Evolutionary conservation across 2,113 vertebrate genomes (phyloP), one percentile per base, ranked within the genome.

Genomic region (Trematocara nigrifrons): DNA sequence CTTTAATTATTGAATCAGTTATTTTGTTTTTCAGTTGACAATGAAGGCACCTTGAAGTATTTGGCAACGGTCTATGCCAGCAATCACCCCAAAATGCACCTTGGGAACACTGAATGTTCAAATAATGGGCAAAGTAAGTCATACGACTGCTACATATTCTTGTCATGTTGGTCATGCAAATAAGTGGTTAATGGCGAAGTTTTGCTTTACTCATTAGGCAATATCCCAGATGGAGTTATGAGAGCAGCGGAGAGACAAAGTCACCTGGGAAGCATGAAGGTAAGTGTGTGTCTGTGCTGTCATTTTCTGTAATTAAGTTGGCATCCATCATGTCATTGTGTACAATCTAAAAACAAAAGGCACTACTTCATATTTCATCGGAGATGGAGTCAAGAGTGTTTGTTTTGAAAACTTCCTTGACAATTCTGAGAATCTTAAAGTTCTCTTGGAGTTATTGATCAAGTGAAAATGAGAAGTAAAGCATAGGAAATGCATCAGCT

Each of bases 201-300:
- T 86, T 29, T 89, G 31, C 84, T 35, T 83, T 31, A 13, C 20
- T 80, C 83, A 93, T 94, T 71, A 35, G 89, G 84, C 53, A 96
- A 90, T 79, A 89, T 95, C 61, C 95, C 94, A 76, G 93, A 92
- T 5, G 98, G 99, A 78, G 97, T 99, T 38, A 96, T 99, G 90
- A 97, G 97, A 86, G 99, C 98, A 79, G 98, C 98, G 1, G 97
- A 98, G 53, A 98, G 97, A 97, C 96, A 97, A 86, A 98, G 98
- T 92, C 98, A 99, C 91, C 94, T 98, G 96, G 98, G 98, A 47
- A 99, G 99, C 79, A 99, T 99, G 99, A 99, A 99, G 98, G 99
- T 98, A 96, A 64, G 87, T 77, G 26, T 29, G 16, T 53, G 22
- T 42, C 8, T 56, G 22, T 59, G 6, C 6, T 6, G 20, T 7